Evolutionary conservation across 2,113 vertebrate genomes (phyloP), one percentile per base, ranked within the genome.

Genomic region (Eclectus roratus): DNA sequence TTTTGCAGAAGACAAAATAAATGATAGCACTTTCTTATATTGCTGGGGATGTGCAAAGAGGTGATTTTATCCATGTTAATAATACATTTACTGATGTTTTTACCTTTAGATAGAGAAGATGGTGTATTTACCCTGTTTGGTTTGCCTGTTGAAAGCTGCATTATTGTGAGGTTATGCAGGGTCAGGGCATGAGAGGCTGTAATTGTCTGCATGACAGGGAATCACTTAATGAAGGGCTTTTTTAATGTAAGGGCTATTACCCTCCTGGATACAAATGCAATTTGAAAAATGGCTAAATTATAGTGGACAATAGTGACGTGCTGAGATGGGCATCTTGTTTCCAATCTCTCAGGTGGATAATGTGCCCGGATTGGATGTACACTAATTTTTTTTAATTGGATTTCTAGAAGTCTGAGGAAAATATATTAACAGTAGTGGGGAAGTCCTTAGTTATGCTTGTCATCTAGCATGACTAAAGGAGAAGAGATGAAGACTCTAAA

Each of bases 281-380:
- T 96, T 78, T 96, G 96, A 97, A 97, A 93, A 97, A 97, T 93
- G 61, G 93, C 81, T 94, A 91, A 97, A 97, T 98, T 97, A 94
- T 68, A 96, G 91, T 85, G 70, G 68, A 89, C 89, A 93, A 71
- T 92, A 96, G 69, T 60, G 88, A 84, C 13, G 6, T 95, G 88
- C 93, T 97, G 95, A 91, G 96, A 93, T 64, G 71, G 92, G 61
- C 86, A 68, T 93, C 89, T 94, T 95, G 72, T 70, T 72, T 92
- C 65, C 18, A 27, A 49, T 97, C 71, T 95, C 95, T 95, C 71
- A 96, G 93, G 77, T 87, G 80, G 43, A 65, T 94, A 94, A 94
- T 93, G 44, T 88, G 44, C 85, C 88, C 13, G 4, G 55, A 79
- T 91, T 94, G 89, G 68, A 84, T 88, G 46, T 39, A 24, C 90